Evolutionary conservation across 1,140 invertebrate species (phyloP).

Genomic region (Hydropsyche tenuis): DNA sequence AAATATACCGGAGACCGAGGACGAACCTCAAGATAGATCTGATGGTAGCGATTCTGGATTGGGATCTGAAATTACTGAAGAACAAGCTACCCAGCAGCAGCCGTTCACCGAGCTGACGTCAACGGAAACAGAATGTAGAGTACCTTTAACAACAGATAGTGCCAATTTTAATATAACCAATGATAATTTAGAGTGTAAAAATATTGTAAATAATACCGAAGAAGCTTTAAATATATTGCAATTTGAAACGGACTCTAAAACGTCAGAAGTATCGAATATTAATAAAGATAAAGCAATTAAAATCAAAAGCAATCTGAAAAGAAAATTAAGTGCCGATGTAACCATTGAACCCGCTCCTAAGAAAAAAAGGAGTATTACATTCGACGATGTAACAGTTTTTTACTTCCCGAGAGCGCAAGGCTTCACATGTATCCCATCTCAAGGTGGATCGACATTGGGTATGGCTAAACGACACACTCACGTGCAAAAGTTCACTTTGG

Average conservation of each 20-base stretch:
- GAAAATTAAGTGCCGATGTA: constrained; percentile 47
- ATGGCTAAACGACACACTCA: constrained; percentile 89
- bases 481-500: constrained; percentile 72
- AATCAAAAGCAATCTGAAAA: constrained; percentile 56
- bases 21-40: constrained; percentile 64
- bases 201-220: constrained; percentile 51
- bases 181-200: constrained; percentile 37
- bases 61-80: constrained; percentile 69
- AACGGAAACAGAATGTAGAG: neutral
- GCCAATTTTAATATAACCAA: constrained; percentile 50
- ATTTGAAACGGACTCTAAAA: neutral
- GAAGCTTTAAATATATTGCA: constrained; percentile 32
- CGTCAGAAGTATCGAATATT: neutral
- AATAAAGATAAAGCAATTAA: constrained; percentile 10
- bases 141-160: constrained; percentile 35
- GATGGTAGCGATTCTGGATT: constrained; percentile 84
- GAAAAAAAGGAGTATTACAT: constrained; percentile 81
- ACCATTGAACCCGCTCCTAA: constrained; percentile 62
- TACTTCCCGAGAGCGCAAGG: constrained; percentile 96
- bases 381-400: constrained; percentile 92
- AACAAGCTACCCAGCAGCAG: constrained; percentile 49
- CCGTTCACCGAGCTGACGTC: constrained; percentile 36
- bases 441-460: constrained; percentile 95
- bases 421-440: constrained; percentile 97
- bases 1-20: constrained; percentile 56